A percentile compares a stretch with the other conserved stretches of the same genome.
Conservation (phyloP, 2,113 vertebrate species). For the Corydoras maculifer region DNA sequence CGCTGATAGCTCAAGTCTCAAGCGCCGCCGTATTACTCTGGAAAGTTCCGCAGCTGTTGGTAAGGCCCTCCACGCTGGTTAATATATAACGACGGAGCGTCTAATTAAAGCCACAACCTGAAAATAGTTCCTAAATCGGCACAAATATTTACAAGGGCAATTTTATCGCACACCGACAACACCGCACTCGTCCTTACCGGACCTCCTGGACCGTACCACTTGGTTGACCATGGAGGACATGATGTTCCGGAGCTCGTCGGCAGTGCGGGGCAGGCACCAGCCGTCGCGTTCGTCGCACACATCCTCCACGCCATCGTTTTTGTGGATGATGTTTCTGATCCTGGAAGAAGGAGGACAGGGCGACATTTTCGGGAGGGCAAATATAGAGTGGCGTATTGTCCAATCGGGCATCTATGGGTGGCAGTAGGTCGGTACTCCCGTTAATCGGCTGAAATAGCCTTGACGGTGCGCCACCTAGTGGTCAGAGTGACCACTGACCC, state of each 20-base stretch:
- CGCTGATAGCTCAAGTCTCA: too few relatives aligned
- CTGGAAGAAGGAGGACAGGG: slow-evolving; percentile 53
- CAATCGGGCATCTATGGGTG: too few relatives aligned
- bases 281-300: slow-evolving; percentile 83
- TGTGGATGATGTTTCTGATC: slow-evolving; percentile 71
- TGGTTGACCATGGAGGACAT: slow-evolving; percentile 88
- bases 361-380: neutral
- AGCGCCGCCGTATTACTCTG: too few relatives aligned
- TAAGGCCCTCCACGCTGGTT: neutral
- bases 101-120: too few relatives aligned
- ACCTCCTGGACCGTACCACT: slow-evolving; percentile 67
- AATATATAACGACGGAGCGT: neutral
- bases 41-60: neutral
- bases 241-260: slow-evolving; percentile 77
- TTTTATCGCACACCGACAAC: too few relatives aligned
- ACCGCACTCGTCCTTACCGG: slow-evolving; percentile 55
- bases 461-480: too few relatives aligned
- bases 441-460: too few relatives aligned
- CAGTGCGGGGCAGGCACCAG: slow-evolving; percentile 86
- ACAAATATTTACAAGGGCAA: too few relatives aligned
- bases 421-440: too few relatives aligned
- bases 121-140: too few relatives aligned
- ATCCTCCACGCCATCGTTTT: slow-evolving; percentile 66
- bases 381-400: too few relatives aligned
- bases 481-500: too few relatives aligned